Evolutionary conservation across 2,797 vertebrate species (phyloP).

Genomic region (Monodelphis domestica): DNA sequence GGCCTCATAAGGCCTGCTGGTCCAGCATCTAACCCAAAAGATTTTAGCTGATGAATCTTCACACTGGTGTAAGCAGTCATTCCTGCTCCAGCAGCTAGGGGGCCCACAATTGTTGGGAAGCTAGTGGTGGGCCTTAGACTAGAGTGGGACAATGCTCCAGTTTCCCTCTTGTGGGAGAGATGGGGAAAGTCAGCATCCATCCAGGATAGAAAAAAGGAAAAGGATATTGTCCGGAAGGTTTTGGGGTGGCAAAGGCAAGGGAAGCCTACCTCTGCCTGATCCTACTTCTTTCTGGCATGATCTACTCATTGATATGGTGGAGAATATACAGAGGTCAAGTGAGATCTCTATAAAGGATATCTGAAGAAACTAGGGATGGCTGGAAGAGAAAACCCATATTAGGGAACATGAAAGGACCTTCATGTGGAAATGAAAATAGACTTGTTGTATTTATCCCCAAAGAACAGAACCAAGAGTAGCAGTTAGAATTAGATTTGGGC

Average conservation of each 20-base stretch:
- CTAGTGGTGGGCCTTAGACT: neutral
- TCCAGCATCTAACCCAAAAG: neutral
- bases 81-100: neutral
- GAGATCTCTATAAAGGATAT: neutral
- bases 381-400: neutral
- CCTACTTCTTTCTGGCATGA: neutral
- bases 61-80: neutral
- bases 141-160: neutral
- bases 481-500: neutral
- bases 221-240: neutral
- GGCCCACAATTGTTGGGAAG: neutral
- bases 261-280: neutral
- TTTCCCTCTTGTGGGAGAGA: neutral
- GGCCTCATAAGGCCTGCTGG: neutral
- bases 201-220: neutral
- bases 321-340: neutral
- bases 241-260: neutral
- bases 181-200: neutral
- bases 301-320: neutral
- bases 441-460: neutral
- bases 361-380: neutral
- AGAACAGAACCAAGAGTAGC: neutral
- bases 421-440: neutral
- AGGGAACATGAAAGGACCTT: neutral
- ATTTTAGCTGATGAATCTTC: neutral